Evolutionary conservation across 2,888 invertebrate genomes (phyloP).

Genomic region (Drosophila tripunctata): DNA sequence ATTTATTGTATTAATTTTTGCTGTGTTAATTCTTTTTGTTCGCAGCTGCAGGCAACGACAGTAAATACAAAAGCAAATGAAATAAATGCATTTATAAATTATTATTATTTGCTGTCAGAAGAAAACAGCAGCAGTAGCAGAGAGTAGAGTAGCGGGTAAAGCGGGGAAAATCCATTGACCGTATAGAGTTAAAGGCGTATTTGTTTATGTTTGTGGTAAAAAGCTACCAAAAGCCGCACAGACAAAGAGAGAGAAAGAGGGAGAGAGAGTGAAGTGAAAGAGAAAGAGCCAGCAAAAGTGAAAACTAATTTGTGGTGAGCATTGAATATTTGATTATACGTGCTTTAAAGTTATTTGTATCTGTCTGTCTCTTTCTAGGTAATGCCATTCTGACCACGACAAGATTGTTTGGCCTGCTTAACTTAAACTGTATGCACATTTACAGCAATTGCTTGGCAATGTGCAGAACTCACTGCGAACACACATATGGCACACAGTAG

Average conservation of each 20-base stretch:
- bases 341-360: background rate
- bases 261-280: background rate
- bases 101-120: background rate
- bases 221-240: conserved; percentile 3
- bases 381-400: conserved; percentile 19
- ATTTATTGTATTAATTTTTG: conserved; percentile 36
- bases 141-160: background rate
- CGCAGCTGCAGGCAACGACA: conserved; percentile 55
- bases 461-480: too few relatives aligned
- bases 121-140: background rate
- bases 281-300: background rate
- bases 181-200: conserved; percentile 38
- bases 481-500: conserved; percentile 21
- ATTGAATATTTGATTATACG: conserved; percentile 21
- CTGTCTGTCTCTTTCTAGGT: background rate
- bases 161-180: conserved; percentile 5
- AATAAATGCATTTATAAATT: conserved; percentile 26
- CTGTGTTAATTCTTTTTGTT: conserved; percentile 29
- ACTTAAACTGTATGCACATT: conserved; percentile 37
- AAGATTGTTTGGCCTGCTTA: conserved; percentile 12
- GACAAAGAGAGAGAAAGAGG: background rate
- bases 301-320: conserved; percentile 66
- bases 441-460: conserved; percentile 23
- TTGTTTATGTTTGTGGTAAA: conserved; percentile 50
- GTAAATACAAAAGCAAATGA: conserved; percentile 63